These are phyloP conservation scores for Proales similis DNA, from an alignment of 1,140 invertebrate species.

Conservation along the genomic window DNA sequence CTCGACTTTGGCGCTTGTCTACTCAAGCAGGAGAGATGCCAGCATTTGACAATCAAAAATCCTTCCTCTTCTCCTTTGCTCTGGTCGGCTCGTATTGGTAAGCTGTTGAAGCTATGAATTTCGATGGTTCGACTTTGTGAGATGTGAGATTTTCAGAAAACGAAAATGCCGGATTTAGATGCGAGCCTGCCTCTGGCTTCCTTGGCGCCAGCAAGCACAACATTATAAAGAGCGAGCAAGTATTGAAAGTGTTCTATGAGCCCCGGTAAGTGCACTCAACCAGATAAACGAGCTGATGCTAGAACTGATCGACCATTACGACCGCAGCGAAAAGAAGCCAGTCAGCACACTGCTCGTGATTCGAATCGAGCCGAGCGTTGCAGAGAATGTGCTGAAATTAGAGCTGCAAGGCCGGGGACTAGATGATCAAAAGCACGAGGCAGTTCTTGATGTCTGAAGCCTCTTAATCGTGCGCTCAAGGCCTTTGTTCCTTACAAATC, in stretches of 20 bases:
- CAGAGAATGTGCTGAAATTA: too few relatives aligned
- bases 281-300: too few relatives aligned
- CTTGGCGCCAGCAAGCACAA: background rate
- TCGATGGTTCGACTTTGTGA: background rate
- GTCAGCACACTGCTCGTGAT: too few relatives aligned
- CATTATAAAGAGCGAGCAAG: slow-evolving; percentile 4
- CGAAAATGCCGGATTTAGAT: background rate
- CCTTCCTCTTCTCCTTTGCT: slow-evolving; percentile 8
- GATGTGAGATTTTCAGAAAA: background rate
- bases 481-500: too few relatives aligned
- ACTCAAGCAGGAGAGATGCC: slow-evolving; percentile 8
- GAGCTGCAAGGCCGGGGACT: slow-evolving; percentile 9
- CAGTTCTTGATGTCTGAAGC: slow-evolving; percentile 11
- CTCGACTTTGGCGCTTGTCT: too few relatives aligned
- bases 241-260: slow-evolving; percentile 22
- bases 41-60: slow-evolving; percentile 15
- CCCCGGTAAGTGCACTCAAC: background rate
- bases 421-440: slow-evolving; percentile 16
- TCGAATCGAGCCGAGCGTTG: too few relatives aligned
- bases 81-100: slow-evolving; percentile 20
- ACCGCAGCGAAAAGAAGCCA: too few relatives aligned
- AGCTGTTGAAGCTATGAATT: background rate
- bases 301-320: too few relatives aligned
- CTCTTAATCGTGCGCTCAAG: too few relatives aligned
- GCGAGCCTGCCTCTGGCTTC: background rate